phyloP scores from a whole-genome alignment of 1,140 invertebrate genomes.

The Sminthurides bifidus region DNA sequence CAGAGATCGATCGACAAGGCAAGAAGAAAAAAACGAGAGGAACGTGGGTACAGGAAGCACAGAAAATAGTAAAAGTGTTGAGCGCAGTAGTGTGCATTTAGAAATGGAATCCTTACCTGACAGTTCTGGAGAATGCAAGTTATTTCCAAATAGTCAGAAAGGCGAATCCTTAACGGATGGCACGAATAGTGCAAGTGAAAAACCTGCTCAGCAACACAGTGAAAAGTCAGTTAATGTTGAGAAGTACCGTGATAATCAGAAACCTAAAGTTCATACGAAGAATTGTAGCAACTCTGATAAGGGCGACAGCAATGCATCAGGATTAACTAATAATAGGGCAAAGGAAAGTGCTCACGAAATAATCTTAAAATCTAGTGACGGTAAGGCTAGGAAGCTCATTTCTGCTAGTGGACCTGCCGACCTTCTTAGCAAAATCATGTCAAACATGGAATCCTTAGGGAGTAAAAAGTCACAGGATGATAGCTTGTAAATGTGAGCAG shows the following conservation, averaged over 20 bases:
- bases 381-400: conserved; percentile 17
- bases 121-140: no score
- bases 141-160: no score
- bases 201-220: no score
- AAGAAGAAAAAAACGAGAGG: background rate
- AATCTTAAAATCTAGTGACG: conserved; percentile 20
- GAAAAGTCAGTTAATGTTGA: no score
- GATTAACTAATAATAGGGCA: background rate
- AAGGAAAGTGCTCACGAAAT: conserved; percentile 23
- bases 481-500: no score
- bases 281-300: background rate
- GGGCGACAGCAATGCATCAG: background rate
- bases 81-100: background rate
- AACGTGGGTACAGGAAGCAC: background rate
- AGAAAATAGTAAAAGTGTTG: background rate
- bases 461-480: background rate
- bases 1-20: background rate
- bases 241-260: no score
- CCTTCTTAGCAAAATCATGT: conserved; percentile 17
- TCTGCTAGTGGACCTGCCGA: conserved; percentile 15
- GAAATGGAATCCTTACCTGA: no score
- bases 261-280: background rate
- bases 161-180: no score
- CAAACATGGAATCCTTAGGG: conserved; percentile 15
- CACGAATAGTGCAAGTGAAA: no score